A percentile compares a stretch with the other conserved stretches of the same genome.
phyloP scores from a whole-genome alignment of 2,113 vertebrate genomes.

The Mus pahari region DNA sequence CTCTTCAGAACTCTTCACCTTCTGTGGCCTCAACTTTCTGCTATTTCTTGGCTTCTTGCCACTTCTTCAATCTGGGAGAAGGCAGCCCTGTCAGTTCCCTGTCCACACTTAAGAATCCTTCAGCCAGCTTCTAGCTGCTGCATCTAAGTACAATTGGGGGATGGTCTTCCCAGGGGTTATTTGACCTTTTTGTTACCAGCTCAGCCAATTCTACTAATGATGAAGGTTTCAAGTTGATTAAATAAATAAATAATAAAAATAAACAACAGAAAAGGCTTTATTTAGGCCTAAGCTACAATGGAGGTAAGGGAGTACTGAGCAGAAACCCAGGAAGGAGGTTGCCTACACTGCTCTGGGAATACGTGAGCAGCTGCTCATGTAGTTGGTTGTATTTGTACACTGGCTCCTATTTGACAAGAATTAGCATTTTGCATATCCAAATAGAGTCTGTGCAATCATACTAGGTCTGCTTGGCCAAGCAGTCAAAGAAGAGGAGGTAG shows the following conservation, averaged over 20 bases:
- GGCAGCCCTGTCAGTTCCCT: not conserved
- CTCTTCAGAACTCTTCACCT: not conserved
- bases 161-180: not conserved
- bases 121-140: not conserved
- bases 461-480: not conserved
- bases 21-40: not conserved
- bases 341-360: no score
- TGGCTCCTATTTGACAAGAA: not conserved
- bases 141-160: not conserved
- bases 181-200: not conserved
- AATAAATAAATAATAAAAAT: not conserved
- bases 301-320: accelerated
- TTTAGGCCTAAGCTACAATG: not conserved
- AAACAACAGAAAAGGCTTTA: not conserved
- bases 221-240: not conserved
- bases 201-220: not conserved
- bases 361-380: not conserved
- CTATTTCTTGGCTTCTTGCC: not conserved
- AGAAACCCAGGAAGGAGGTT: no score
- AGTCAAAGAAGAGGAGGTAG: not conserved
- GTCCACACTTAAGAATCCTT: not conserved
- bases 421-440: not conserved
- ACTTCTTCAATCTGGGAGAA: not conserved
- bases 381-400: not conserved
- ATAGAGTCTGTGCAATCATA: not conserved